Evolutionary conservation across 2,797 vertebrate genomes (phyloP).

Genomic region (Bovichtus variegatus): DNA sequence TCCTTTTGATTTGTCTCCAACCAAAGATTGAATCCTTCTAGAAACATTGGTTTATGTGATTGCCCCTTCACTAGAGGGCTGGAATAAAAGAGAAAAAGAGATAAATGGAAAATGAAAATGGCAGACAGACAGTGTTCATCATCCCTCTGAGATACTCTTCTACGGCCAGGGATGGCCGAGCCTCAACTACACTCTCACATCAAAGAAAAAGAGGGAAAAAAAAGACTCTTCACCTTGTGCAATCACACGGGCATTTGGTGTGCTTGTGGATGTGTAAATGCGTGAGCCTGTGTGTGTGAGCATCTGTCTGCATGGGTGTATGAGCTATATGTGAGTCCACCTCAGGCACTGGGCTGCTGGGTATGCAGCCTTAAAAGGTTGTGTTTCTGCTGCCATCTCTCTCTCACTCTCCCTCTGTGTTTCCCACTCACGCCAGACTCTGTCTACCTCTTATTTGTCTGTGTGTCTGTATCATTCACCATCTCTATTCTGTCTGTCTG

Average conservation of each 20-base stretch:
- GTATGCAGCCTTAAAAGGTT: constrained; percentile 89
- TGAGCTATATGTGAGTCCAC: constrained; percentile 83
- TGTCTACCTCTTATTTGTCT: constrained; percentile 59
- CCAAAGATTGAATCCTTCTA: constrained; percentile 50
- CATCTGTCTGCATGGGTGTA: constrained; percentile 74
- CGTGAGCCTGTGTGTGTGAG: constrained; percentile 31
- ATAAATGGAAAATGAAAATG: constrained; percentile 61
- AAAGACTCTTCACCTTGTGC: constrained; percentile 61
- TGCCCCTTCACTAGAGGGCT: constrained; percentile 52
- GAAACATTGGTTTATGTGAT: constrained; percentile 61
- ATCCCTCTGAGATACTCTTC: constrained; percentile 68
- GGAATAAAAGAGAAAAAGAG: constrained; percentile 45
- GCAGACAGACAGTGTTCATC: constrained; percentile 63
- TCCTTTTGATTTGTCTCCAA: constrained; percentile 53
- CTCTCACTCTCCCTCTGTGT: constrained; percentile 26
- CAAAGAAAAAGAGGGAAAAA: constrained; percentile 49
- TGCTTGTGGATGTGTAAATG: constrained; percentile 47
- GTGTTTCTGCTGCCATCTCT: constrained; percentile 77
- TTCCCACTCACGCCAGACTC: constrained; percentile 24
- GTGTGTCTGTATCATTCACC: constrained; percentile 45
- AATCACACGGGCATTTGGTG: constrained; percentile 62
- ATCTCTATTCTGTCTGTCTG: constrained; percentile 51
- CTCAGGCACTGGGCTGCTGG: constrained; percentile 80
- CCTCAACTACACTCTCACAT: constrained; percentile 50
- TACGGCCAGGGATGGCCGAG: constrained; percentile 51